These are phyloP conservation scores for Tetraodon nigroviridis DNA, from an alignment of 2,113 vertebrate species.

Conservation along the genomic window DNA sequence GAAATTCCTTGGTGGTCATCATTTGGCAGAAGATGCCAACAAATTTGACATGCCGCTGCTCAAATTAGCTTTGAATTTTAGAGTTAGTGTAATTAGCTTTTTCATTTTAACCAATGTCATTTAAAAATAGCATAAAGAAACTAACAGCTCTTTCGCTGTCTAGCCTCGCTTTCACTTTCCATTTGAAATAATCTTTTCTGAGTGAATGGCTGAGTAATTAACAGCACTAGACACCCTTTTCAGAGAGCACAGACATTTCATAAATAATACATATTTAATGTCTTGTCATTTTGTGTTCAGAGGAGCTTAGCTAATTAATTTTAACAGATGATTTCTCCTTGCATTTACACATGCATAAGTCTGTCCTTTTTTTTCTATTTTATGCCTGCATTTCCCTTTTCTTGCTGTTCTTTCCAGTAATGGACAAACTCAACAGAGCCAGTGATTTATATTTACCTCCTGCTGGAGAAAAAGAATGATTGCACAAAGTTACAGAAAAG, in stretches of 20 bases:
- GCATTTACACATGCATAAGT: slow-evolving; percentile 62
- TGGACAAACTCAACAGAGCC: slow-evolving; percentile 37
- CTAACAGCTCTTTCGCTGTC: slow-evolving; percentile 69
- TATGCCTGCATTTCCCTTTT: slow-evolving; percentile 46
- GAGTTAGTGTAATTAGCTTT: slow-evolving; percentile 73
- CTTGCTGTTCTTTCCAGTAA: slow-evolving; percentile 24
- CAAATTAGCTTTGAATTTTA: slow-evolving; percentile 74
- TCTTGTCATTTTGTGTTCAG: slow-evolving; percentile 79
- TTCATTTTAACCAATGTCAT: slow-evolving; percentile 74
- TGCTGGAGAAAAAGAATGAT: slow-evolving; percentile 6
- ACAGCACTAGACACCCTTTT: slow-evolving; percentile 75
- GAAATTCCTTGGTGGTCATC: slow-evolving; percentile 65
- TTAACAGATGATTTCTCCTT: slow-evolving; percentile 80
- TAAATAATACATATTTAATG: slow-evolving; percentile 83
- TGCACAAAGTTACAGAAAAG: slow-evolving; percentile 14
- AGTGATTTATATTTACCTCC: slow-evolving; percentile 41
- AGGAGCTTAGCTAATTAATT: slow-evolving; percentile 79
- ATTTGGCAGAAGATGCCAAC: slow-evolving; percentile 71
- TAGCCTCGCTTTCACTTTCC: slow-evolving; percentile 73
- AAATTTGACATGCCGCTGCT: slow-evolving; percentile 68
- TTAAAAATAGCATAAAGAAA: slow-evolving; percentile 69
- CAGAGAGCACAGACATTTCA: slow-evolving; percentile 75
- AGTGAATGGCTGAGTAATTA: slow-evolving; percentile 82
- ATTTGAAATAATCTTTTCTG: slow-evolving; percentile 77
- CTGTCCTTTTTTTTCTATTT: slow-evolving; percentile 34